Evolutionary conservation across 2,113 vertebrate species (phyloP), one percentile per base, ranked within the genome.

Genomic region (Proteles cristata): DNA sequence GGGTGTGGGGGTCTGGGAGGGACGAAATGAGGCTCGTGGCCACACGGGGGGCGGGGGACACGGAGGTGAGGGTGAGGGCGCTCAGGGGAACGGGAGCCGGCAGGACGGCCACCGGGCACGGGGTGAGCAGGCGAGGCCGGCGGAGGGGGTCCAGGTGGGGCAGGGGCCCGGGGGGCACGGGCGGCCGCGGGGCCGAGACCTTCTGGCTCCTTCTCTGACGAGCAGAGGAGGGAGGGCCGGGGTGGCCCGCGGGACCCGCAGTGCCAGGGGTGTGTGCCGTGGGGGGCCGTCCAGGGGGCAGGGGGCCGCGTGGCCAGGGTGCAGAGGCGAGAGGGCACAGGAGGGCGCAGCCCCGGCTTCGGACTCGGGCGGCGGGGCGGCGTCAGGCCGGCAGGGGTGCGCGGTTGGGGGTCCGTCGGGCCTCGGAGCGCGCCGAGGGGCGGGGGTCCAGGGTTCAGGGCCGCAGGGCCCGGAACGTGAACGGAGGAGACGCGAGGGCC

Each of bases 31-130:
- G 50, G 12, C 50, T 14, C 50, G 3, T 0, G 58, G 21, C 39
- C 39, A 39, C 39, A 39, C 21, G 58, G 58, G 58, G 35, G n/a
- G 16, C n/a, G 69, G 2, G n/a, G n/a, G 17, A 21, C 0, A 8
- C 10, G 17, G 68, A n/a, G 68, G 68, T 9, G n/a, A 19, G 68
- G 7, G 17, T 35, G 4, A 31, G 8, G 17, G 9, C 4, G 9
- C 10, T 10, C 69, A 5, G 9, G 2, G n/a, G n/a, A 11, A 19
- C 4, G 2, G n/a, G n/a, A 39, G 69, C 5, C 4, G 2, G 17
- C 19, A 2, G 8, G 58, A 23, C 39, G 39, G 39, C 3, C 39
- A 4, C 39, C 39, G 3, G 2, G 39, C 39, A 39, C 39, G 39
- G 39, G 39, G 39, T 39, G 39, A 39, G 39, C 39, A 35, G 53